Evolutionary conservation across 1,140 invertebrate genomes (phyloP), one percentile per base, ranked within the genome.

Genomic region (Pogonomyrmex californicus): DNA sequence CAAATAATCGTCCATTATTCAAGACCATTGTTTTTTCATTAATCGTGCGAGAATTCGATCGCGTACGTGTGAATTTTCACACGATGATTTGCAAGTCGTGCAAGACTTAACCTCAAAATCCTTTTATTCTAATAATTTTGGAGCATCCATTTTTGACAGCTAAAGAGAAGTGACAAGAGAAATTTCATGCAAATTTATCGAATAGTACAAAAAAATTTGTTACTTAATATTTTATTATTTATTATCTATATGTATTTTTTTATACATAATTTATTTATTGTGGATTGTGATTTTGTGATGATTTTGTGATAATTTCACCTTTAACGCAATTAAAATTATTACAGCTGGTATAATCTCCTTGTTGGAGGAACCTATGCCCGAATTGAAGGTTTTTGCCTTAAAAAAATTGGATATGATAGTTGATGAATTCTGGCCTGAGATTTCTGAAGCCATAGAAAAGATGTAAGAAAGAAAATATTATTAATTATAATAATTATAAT

Each of bases 391-490:
- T 2, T 99, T 99, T 95, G 99, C 99, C 33, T 91, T 98, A 75
- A 97, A 98, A 91, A 99, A 99, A 93, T 95, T 99, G 62, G 98
- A 99, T 95, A 96, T 97, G 92, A 98, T 99, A 93, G 99, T 99
- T 0, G 98, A 99, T 94, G 98, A 99, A 94, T 99, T 99, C 95
- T 99, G 99, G 99, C 98, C 99, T 23, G 99, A 99, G 96, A 99
- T 99, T 87, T 99, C 99, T 0, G 99, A 99, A 95, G 98, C 98
- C 12, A 99, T 99, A 93, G 98, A 98, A 92, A 99, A 99, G 96
- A 99, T 99, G 97, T 98, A 96, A 58, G 14, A 49, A 10, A 36
- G 14, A 12, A n/a, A 14, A 23, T 1, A 81, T 30, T 0, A 4
- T 12, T 60, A 56, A 76, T 14, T 62, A 17, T 38, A 62, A 47